Conservation (phyloP, 1,140 invertebrate species). For the Polypedilum vanderplanki region DNA sequence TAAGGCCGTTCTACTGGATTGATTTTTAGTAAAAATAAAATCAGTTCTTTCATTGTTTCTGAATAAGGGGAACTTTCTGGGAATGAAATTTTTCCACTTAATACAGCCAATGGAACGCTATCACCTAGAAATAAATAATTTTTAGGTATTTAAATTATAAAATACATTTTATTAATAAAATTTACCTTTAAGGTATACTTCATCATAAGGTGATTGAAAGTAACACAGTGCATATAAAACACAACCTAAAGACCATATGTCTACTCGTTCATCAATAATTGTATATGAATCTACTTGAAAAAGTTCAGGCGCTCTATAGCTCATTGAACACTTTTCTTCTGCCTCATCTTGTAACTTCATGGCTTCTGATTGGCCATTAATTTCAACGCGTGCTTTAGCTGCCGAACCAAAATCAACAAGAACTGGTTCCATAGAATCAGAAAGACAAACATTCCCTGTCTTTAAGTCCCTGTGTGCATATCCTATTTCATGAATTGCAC, state of each 20-base stretch:
- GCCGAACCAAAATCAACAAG: slow-evolving; percentile 83
- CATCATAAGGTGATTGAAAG: slow-evolving; percentile 79
- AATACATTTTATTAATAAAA: too few species aligned
- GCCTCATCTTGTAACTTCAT: slow-evolving; percentile 71
- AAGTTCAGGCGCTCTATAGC: slow-evolving; percentile 79
- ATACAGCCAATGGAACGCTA: slow-evolving; percentile 76
- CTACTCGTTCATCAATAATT: slow-evolving; percentile 74
- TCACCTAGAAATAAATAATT: slow-evolving; percentile 43
- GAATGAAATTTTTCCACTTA: slow-evolving; percentile 68
- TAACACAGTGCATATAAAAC: slow-evolving; percentile 78
- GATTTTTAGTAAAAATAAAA: slow-evolving; percentile 62
- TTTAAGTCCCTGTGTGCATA: slow-evolving; percentile 80
- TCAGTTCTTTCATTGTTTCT: slow-evolving; percentile 63
- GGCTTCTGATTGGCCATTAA: slow-evolving; percentile 65
- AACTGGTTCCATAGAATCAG: slow-evolving; percentile 62
- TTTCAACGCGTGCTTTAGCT: slow-evolving; percentile 63
- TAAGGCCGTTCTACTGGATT: slow-evolving; percentile 70
- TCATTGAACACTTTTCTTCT: slow-evolving; percentile 78
- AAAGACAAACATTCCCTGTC: slow-evolving; percentile 68
- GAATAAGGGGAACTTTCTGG: slow-evolving; percentile 61
- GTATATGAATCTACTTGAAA: slow-evolving; percentile 77
- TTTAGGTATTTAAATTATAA: too few species aligned
- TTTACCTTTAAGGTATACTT: slow-evolving; percentile 68
- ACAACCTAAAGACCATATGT: slow-evolving; percentile 86
- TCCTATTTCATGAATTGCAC: slow-evolving; percentile 64